A percentile compares a stretch with the other conserved stretches of the same genome.
These are phyloP conservation scores for Otolemur garnettii DNA, from an alignment of 2,113 vertebrate species.

Conservation along the genomic window DNA sequence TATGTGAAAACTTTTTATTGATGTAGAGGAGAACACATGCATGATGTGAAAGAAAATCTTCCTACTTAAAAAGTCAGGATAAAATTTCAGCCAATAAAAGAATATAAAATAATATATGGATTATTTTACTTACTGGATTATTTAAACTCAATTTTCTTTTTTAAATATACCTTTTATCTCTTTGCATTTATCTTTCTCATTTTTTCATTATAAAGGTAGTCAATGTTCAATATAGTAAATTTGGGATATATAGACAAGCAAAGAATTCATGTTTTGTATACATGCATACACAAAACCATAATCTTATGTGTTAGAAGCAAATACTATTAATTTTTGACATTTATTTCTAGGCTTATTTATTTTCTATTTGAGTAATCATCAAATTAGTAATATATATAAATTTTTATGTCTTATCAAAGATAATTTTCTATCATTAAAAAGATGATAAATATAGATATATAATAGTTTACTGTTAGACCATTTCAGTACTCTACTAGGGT, in stretches of 20 bases:
- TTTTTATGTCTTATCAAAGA: neutral
- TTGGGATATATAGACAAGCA: constrained; percentile 55
- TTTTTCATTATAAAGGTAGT: constrained; percentile 37
- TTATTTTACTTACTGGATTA: neutral
- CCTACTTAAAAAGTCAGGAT: constrained; percentile 55
- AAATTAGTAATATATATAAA: neutral
- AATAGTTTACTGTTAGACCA: neutral
- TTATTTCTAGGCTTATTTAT: constrained; percentile 55
- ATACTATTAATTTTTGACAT: constrained; percentile 40
- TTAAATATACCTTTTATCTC: constrained; percentile 5
- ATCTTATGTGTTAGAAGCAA: constrained; percentile 24
- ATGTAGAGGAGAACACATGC: neutral
- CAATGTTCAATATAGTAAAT: neutral
- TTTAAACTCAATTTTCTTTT: constrained; percentile 51
- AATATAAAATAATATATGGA: constrained; percentile 20
- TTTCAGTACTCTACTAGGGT: neutral
- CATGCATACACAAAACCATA: neutral
- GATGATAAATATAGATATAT: neutral
- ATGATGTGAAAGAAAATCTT: constrained; percentile 60
- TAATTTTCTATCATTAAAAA: constrained; percentile 47
- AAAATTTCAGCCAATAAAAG: constrained; percentile 64
- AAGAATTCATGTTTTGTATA: neutral
- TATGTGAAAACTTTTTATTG: constrained; percentile 74
- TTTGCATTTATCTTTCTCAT: constrained; percentile 52
- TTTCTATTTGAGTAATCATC: constrained; percentile 24